phyloP scores from a whole-genome alignment of 2,888 invertebrate species.

The Agriopis leucophaearia region DNA sequence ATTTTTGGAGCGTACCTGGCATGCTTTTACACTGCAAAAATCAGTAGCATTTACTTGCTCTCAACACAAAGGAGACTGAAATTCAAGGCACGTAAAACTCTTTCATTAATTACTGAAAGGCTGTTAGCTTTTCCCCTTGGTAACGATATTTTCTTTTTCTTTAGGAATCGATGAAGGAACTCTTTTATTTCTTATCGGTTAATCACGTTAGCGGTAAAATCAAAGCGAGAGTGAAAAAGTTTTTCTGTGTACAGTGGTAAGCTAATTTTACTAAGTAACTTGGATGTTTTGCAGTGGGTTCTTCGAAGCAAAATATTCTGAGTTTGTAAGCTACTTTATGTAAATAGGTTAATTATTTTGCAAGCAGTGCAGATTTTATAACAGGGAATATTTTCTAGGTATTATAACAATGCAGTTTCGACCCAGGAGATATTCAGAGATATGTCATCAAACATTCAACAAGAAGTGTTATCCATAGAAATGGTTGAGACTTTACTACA shows the following conservation, averaged over 20 bases:
- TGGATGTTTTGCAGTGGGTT: constrained; percentile 8
- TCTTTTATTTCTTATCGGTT: constrained; percentile 79
- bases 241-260: constrained; percentile 80
- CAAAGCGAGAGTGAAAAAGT: constrained; percentile 76
- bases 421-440: constrained; percentile 73
- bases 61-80: constrained; percentile 69
- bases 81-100: constrained; percentile 68
- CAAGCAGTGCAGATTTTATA: background rate
- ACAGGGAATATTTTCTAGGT: constrained; percentile 57
- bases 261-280: constrained; percentile 42
- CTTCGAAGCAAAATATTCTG: constrained; percentile 10
- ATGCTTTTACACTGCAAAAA: constrained; percentile 70
- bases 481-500: constrained; percentile 71
- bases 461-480: constrained; percentile 76
- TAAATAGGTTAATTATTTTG: background rate
- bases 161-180: constrained; percentile 79
- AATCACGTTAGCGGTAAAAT: constrained; percentile 79
- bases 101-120: constrained; percentile 28
- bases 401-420: constrained; percentile 76
- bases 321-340: constrained; percentile 1
- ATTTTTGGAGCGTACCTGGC: constrained; percentile 67
- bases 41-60: constrained; percentile 72
- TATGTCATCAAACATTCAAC: constrained; percentile 76
- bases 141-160: constrained; percentile 36
- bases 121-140: constrained; percentile 19